Evolutionary conservation across 2,888 invertebrate species (phyloP).

Genomic region (Acanthopleura granulata): DNA sequence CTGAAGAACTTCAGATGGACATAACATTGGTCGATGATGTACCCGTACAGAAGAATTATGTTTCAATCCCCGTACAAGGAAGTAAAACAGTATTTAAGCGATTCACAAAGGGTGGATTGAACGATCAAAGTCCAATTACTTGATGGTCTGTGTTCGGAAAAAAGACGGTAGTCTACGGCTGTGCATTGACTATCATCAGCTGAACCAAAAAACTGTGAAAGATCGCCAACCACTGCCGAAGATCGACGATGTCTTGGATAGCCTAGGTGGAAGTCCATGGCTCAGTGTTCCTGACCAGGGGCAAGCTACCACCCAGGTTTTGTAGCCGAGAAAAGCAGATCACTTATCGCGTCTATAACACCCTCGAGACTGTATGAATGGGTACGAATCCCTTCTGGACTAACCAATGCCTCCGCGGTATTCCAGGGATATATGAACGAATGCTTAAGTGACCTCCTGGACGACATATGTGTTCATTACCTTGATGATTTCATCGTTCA

Average conservation of each 20-base stretch:
- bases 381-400: neutral
- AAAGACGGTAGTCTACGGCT: neutral
- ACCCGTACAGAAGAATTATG: constrained; percentile 2
- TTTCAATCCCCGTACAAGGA: neutral
- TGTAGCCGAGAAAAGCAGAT: neutral
- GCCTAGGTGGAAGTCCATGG: neutral
- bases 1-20: neutral
- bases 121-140: neutral
- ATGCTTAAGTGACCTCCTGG: neutral
- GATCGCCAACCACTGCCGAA: neutral
- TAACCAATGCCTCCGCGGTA: constrained; percentile 1
- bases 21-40: neutral
- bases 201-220: neutral
- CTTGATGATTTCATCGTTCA: constrained; percentile 17
- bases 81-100: neutral
- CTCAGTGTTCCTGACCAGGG: neutral
- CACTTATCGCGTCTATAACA: constrained; percentile 9
- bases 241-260: neutral
- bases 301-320: neutral
- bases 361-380: constrained; percentile 1
- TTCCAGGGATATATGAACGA: constrained; percentile 11
- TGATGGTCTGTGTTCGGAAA: neutral
- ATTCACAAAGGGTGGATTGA: neutral
- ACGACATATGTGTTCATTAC: constrained; percentile 4
- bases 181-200: neutral